Base-by-base conservation (phyloP, 92 coral and sea anemone species). In the Siderastrea siderea region DNA sequence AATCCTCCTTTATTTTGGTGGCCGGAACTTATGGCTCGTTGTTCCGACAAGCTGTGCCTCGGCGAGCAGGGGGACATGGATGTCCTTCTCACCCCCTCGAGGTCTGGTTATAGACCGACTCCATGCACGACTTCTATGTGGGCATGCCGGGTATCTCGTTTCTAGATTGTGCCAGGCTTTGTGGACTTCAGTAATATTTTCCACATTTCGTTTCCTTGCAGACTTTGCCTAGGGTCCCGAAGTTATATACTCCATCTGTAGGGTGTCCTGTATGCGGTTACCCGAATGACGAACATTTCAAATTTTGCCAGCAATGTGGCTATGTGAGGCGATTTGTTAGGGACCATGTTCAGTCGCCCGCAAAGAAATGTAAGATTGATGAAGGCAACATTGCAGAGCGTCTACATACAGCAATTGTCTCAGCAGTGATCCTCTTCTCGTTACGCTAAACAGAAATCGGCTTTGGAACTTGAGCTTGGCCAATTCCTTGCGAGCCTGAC, bases 151-250 rank as follows among this genome's bases (percentile, higher is more conserved):
- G 87, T 88, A 62, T 66, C 82, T 47, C 53, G 46, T 51, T 75
- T 88, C 78, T 87, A 79, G 52, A 52, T 47, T 12, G 47, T 68
- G 10, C 16, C 75, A 70, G 53, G 53, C 75, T 70, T 10, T 70
- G 19, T 46, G 75, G 75, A 70, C 19, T 52, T 7, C 45, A 52
- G 44, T 50, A 16, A 50, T 17, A 12, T 50, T 78, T 79, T 45
- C 43, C 12, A 38, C 66, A 54, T 85, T 73, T 26, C 38, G 38
- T 26, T 26, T 26, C 38, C 38, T 26, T 26, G 68, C 81, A 85
- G 83, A 59, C 77, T 47, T 54, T 85, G n/a, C 83, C 83, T n/a
- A 85, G 89, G 49, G 54, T 85, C 46, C 77, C 83, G 11, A 85
- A 85, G 67, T 85, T 48, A 72, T 80, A 48, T 63, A 80, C 83